A percentile compares a stretch with the other conserved stretches of the same genome.
Evolutionary conservation across 2,797 vertebrate species (phyloP).

Genomic region (Sebastes diaconus): DNA sequence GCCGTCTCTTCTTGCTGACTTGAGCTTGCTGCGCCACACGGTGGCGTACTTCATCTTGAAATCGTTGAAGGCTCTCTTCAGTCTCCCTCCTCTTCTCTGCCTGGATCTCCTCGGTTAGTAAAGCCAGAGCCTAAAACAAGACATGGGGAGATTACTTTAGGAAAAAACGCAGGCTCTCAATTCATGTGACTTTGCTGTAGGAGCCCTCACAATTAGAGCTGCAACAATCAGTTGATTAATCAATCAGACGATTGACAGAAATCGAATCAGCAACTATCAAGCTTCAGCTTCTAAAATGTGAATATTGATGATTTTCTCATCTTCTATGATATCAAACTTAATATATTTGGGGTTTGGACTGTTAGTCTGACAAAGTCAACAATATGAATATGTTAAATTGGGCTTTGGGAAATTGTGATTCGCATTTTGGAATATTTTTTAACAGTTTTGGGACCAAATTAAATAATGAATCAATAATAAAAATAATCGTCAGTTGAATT

Average conservation of each 20-base stretch:
- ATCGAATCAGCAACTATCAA: neutral
- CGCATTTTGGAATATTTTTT: neutral
- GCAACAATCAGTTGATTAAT: neutral
- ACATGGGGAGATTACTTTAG: neutral
- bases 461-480: no score
- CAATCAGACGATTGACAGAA: neutral
- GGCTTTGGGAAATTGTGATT: neutral
- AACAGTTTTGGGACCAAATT: no score
- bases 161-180: neutral
- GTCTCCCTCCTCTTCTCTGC: conserved; percentile 77
- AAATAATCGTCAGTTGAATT: no score
- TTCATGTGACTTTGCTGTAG: neutral
- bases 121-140: conserved; percentile 79
- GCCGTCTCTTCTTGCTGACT: conserved; percentile 74
- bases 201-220: neutral
- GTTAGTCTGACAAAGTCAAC: neutral
- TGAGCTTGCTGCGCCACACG: conserved; percentile 86
- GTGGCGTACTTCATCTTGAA: conserved; percentile 87
- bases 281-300: neutral
- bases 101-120: conserved; percentile 83
- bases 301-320: neutral
- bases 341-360: neutral
- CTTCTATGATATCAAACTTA: neutral
- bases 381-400: neutral
- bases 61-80: conserved; percentile 83